phyloP scores from a whole-genome alignment of 2,888 invertebrate genomes.

The Calameuta pallipes region DNA sequence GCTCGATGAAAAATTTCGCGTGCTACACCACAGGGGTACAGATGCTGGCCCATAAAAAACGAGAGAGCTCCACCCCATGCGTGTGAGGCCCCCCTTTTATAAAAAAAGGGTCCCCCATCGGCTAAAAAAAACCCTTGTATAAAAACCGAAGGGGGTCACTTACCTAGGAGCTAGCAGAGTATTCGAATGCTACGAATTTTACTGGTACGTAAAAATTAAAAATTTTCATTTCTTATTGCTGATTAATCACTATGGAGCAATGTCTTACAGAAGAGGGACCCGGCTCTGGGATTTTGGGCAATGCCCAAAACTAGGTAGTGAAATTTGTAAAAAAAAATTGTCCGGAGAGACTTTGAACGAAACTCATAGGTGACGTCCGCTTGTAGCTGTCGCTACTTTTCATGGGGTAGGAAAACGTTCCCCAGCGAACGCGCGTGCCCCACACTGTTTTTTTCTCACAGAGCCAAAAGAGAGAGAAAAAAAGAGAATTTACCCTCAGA shows the following conservation, averaged over 20 bases:
- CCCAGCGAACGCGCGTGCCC: conserved; percentile 51
- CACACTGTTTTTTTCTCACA: conserved; percentile 37
- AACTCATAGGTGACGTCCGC: neutral
- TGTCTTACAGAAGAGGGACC: too few species aligned
- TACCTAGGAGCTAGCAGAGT: conserved; percentile 28
- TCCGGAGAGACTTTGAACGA: too few species aligned
- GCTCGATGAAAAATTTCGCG: conserved; percentile 62
- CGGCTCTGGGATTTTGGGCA: too few species aligned
- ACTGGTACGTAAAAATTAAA: too few species aligned
- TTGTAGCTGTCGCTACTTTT: conserved; percentile 32
- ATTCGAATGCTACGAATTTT: too few species aligned
- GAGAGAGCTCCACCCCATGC: conserved; percentile 49
- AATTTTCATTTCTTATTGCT: too few species aligned
- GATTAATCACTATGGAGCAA: too few species aligned
- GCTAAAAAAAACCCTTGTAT: conserved; percentile 55
- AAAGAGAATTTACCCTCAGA: conserved; percentile 16
- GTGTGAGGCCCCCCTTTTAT: conserved; percentile 50
- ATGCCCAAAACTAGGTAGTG: too few species aligned
- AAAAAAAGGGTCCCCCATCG: conserved; percentile 53
- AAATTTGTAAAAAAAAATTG: too few species aligned
- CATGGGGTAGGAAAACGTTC: conserved; percentile 40
- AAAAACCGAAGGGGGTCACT: conserved; percentile 62
- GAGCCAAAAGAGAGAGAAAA: conserved; percentile 10
- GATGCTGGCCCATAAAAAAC: conserved; percentile 62
- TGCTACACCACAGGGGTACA: conserved; percentile 58